Evolutionary conservation across 1,140 invertebrate genomes (phyloP), one percentile per base, ranked within the genome.

Genomic region (Drosophila grimshawi): DNA sequence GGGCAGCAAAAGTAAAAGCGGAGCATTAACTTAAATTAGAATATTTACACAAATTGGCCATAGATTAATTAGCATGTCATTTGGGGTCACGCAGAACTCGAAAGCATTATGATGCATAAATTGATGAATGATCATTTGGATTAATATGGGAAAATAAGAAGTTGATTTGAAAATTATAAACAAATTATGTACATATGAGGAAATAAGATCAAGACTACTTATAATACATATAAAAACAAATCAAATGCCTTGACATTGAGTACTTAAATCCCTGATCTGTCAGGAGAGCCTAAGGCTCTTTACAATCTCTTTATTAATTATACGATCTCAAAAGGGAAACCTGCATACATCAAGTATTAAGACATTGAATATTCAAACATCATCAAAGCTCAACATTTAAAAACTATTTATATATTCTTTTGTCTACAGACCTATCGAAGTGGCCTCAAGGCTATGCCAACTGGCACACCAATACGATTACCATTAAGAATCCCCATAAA

Each of bases 401-500:
- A 48, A 69, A 62, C 57, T 46, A 39, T 72, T 53, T 52, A 27
- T 57, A 49, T 53, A 52, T 6, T 60, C 48, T 53, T 59, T 57
- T 46, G 48, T 48, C 10, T 45, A n/a, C 32, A 43, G 30, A 30
- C 37, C 37, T 45, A 72, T 72, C 46, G 37, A 52, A 46, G 64
- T 46, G 48, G 33, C 56, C 49, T 39, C 49, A 73, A 73, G 64
- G 70, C 64, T 60, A 41, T 29, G 27, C 19, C 10, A 66, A 51
- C 39, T 67, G 55, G 55, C 63, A 73, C 64, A 55, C 43, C 65
- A 56, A 56, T 56, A 55, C 56, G 53, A 81, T 80, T 69, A 81
- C 53, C 68, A 82, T 83, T 71, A 71, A 88, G 77, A 69, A 80
- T 76, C 69, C 43, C 35, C 62, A 74, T 77, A 59, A 74, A 71